Base-by-base conservation (phyloP, 2,888 invertebrate genomes). In the Nasonia oneida region DNA sequence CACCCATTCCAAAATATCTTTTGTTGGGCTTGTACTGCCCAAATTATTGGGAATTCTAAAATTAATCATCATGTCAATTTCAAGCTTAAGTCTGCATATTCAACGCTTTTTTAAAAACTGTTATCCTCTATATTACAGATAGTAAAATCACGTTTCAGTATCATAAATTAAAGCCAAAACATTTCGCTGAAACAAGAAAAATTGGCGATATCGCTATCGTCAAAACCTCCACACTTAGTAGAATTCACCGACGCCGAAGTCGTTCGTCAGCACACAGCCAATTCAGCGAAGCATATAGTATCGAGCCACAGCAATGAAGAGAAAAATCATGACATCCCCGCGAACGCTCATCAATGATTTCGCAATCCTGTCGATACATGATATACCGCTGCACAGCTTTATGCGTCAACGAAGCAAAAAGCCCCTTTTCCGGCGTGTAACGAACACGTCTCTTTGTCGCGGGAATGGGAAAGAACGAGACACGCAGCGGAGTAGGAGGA, bases 401-500 rank as follows among this genome's bases (percentile, higher is more conserved):
- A 23, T 23, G 23, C 23, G 23, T 23, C 23, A 23, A 23, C 23
- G 23, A 23, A 23, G 23, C 23, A 23, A 23, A 23, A 23, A 23
- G 23, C 23, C 23, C 23, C 23, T 23, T 23, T 23, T 23, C 23
- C 23, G 23, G 23, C 23, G 23, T 23, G 23, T 23, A 53, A 53
- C 18, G 18, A 53, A 29, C 29, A 29, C 64, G 64, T 29, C 67
- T 67, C 67, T 23, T 67, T 33, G 33, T 67, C 8, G 14, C 67
- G 15, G 4, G 67, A 67, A 67, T 67, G 14, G 23, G 67, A 67
- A 67, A 67, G n/a, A 23, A 23, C 33, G 67, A 61, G 57, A n/a
- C 23, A 23, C 73, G 47, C 76, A 12, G 23, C 37, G 42, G 23
- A 77, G 77, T 50, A 57, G 53, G 61, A 64, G 47, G n/a, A 42